These are phyloP conservation scores for Microcebus lehilahytsara DNA, from an alignment of 2,113 vertebrate species.

Conservation along the genomic window DNA sequence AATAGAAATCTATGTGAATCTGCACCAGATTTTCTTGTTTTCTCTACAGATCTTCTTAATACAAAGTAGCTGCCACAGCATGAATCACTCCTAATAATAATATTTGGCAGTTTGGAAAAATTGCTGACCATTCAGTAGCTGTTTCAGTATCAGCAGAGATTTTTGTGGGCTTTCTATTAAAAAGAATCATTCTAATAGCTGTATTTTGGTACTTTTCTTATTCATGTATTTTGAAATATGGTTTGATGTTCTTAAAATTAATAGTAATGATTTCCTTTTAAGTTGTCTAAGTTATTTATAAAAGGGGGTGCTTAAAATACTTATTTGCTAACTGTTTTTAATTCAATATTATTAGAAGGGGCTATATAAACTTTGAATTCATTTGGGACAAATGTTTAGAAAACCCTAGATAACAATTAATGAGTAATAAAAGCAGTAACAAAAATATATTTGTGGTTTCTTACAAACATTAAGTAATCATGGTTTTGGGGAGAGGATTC, in stretches of 20 bases:
- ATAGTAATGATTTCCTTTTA: not conserved
- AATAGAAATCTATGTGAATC: not conserved
- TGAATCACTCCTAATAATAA: conserved; percentile 10
- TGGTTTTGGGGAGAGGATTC: not conserved
- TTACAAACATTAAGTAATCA: not conserved
- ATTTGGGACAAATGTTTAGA: not conserved
- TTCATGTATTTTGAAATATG: not conserved
- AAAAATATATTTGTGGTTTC: not conserved
- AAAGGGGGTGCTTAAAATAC: not conserved
- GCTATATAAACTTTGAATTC: not conserved
- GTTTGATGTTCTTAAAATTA: not conserved
- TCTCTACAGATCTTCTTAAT: conserved; percentile 16
- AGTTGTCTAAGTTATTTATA: not conserved
- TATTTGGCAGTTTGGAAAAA: conserved; percentile 46
- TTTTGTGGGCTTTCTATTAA: conserved; percentile 33
- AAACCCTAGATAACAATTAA: not conserved
- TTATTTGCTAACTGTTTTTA: not conserved
- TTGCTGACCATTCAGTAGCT: not conserved
- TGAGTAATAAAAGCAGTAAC: not conserved
- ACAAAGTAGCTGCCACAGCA: conserved; percentile 32
- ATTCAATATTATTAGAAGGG: conserved; percentile 3
- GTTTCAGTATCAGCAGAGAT: conserved; percentile 24
- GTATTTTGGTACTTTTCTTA: conserved; percentile 25
- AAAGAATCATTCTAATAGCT: conserved; percentile 37
- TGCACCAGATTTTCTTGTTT: not conserved